Evolutionary conservation across 2,888 invertebrate genomes (phyloP), one percentile per base, ranked within the genome.

Genomic region (Enchytraeus crypticus): DNA sequence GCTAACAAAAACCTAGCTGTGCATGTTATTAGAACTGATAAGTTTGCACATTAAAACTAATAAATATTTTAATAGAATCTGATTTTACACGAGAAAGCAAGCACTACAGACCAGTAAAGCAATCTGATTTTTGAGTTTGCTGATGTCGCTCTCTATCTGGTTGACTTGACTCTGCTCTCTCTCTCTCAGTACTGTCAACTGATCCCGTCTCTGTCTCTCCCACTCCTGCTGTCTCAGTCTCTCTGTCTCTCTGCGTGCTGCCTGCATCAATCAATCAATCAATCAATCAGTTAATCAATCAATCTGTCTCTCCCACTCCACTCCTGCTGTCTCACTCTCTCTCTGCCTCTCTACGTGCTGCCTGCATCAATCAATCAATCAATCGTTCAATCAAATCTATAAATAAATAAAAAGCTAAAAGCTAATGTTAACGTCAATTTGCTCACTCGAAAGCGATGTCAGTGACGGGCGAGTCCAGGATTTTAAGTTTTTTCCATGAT

Each of bases 171-270:
- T 73, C 65, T 77, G 74, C 66, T 76, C 75, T 26, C 76, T 62
- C 29, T 71, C 69, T 62, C 76, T 76, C 67, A 79, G 77, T 32
- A 88, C 84, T 79, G 92, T 88, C 66, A 98, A 82, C 76, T 96
- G 95, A 55, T 89, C 86, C 29, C 86, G 85, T 66, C 90, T 85
- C 75, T 93, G 92, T 73, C 90, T 90, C 79, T 98, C 96, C 90
- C 93, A 92, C 78, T 98, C 97, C 59, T 90, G 82, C 75, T 95
- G 92, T 53, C 96, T 85, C 73, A 95, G 95, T 55, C 93, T 84
- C 74, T 96, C 93, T 86, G 93, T 87, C 81, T 96, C 95, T 76
- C 87, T 85, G 65, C 69, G 70, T 3, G 80, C 80, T 61, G 80
- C 76, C 77, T 77, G 62, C 27, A 51, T 5, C 8, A 8, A n/a